phyloP scores from a whole-genome alignment of 2,113 vertebrate species.

The Polypterus bichir region DNA sequence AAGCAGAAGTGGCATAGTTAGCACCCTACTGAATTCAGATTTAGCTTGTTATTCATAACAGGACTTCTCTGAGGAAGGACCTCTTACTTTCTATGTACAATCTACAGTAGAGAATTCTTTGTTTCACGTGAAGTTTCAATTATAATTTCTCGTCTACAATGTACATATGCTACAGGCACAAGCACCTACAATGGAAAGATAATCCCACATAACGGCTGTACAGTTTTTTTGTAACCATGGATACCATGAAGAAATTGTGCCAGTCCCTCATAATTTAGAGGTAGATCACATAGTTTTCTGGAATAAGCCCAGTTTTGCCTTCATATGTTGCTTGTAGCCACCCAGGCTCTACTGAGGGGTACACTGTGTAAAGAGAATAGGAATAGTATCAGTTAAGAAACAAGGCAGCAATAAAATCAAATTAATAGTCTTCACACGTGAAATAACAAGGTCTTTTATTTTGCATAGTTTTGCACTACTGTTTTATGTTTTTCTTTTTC shows the following conservation, averaged over 20 bases:
- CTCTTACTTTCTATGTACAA: no score
- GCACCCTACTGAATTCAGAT: no score
- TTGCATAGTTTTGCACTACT: no score
- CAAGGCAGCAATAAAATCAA: no score
- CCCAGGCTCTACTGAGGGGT: constrained; percentile 83
- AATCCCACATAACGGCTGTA: constrained; percentile 41
- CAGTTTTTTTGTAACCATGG: constrained; percentile 65
- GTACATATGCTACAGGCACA: constrained; percentile 10
- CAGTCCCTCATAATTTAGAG: constrained; percentile 51
- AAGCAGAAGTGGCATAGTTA: no score
- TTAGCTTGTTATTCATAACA: no score
- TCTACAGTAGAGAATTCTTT: no score
- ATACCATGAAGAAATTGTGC: constrained; percentile 75
- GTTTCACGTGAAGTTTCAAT: no score
- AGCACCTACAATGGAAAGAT: constrained; percentile 4
- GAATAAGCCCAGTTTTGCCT: constrained; percentile 83
- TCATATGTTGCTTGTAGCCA: constrained; percentile 90
- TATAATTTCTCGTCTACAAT: not conserved
- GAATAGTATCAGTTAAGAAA: not conserved
- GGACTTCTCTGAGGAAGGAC: no score
- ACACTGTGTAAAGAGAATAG: constrained; percentile 52
- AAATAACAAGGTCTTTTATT: no score
- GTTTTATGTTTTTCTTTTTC: no score
- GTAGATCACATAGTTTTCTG: constrained; percentile 88
- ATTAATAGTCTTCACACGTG: no score